These are phyloP conservation scores for Eristalinus sepulchralis DNA, from an alignment of 2,888 invertebrate species.

Conservation along the genomic window DNA sequence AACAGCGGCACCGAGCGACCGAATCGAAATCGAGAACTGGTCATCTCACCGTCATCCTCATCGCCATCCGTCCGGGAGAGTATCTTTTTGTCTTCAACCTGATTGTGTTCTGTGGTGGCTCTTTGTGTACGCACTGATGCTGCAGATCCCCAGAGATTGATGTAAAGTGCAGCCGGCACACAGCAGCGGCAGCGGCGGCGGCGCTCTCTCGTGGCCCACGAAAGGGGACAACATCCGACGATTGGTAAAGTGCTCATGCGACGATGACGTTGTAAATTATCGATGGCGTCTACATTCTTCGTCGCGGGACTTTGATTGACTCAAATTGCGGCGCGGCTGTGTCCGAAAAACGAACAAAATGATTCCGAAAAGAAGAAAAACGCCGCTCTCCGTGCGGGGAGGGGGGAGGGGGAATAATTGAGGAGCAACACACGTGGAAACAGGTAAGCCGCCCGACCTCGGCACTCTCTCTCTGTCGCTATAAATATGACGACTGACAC, in stretches of 20 bases:
- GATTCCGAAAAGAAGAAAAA: slow-evolving; percentile 30
- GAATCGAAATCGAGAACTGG: slow-evolving; percentile 65
- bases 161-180: slow-evolving; percentile 39
- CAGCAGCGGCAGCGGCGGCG: slow-evolving; percentile 24
- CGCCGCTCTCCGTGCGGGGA: slow-evolving; percentile 16
- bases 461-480: slow-evolving; percentile 24
- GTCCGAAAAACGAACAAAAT: slow-evolving; percentile 29
- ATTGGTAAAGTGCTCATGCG: slow-evolving; percentile 70
- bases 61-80: slow-evolving; percentile 4
- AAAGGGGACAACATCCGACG: slow-evolving; percentile 44
- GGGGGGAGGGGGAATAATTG: slow-evolving; percentile 62
- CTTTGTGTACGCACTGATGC: slow-evolving; percentile 45
- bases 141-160: slow-evolving; percentile 42
- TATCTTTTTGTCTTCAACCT: slow-evolving; percentile 44
- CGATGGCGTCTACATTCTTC: slow-evolving; percentile 73
- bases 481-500: slow-evolving; percentile 65
- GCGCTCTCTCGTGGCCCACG: neutral
- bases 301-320: slow-evolving; percentile 71
- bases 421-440: slow-evolving; percentile 29
- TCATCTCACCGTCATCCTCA: slow-evolving; percentile 29
- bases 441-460: slow-evolving; percentile 46
- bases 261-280: slow-evolving; percentile 73
- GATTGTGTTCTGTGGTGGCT: slow-evolving; percentile 50
- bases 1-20: slow-evolving; percentile 27
- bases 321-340: slow-evolving; percentile 66